A percentile compares a stretch with the other conserved stretches of the same genome.
Evolutionary conservation across 2,888 invertebrate species (phyloP).

Genomic region (Mimumesa dahlbomi): DNA sequence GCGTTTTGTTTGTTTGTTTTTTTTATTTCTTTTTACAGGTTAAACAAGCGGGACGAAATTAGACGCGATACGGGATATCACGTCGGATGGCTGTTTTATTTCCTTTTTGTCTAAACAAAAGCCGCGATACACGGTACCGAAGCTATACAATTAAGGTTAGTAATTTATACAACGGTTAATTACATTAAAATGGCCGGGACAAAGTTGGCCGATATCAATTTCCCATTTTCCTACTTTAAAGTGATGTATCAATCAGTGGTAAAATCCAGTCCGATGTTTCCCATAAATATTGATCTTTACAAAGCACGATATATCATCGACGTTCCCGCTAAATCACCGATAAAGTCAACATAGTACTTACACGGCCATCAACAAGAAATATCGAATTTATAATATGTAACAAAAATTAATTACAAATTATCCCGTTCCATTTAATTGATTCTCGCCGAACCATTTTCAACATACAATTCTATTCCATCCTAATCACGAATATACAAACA

Average conservation of each 20-base stretch:
- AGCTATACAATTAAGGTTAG: no score
- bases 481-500: neutral
- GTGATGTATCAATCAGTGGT: neutral
- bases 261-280: neutral
- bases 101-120: neutral
- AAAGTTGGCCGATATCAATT: neutral
- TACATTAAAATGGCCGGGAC: neutral
- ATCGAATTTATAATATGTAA: neutral
- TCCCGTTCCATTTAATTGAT: no score
- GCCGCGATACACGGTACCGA: no score
- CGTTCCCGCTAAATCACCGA: neutral
- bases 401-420: neutral
- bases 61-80: neutral
- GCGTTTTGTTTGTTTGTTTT: no score
- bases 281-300: slow-evolving; percentile 1
- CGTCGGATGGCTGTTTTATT: no score
- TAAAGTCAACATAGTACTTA: slow-evolving; percentile 5
- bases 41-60: slow-evolving; percentile 1
- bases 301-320: neutral
- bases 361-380: neutral
- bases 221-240: slow-evolving; percentile 6
- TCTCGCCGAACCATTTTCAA: no score
- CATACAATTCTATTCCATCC: neutral
- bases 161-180: neutral
- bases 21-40: no score